Evolutionary conservation across 1,140 invertebrate species (phyloP).

Genomic region (Bactericera cockerelli): DNA sequence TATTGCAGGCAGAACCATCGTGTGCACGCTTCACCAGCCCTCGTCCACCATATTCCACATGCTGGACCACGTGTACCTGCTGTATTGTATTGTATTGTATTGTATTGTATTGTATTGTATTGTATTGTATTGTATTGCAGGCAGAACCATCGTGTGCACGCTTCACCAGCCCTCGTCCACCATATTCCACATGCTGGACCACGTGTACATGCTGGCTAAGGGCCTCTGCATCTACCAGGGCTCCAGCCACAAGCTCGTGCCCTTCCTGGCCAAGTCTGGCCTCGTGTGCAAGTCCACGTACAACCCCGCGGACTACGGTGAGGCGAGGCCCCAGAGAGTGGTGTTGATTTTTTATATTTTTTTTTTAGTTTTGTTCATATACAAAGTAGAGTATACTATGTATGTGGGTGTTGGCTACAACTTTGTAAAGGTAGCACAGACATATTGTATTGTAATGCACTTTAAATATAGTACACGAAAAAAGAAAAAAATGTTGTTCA

Average conservation of each 20-base stretch:
- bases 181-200: slow-evolving; percentile 45
- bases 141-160: slow-evolving; percentile 46
- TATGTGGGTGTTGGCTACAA: too few relatives aligned
- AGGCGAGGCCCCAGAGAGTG: too few relatives aligned
- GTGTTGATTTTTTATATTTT: too few relatives aligned
- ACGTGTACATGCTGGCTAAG: slow-evolving; percentile 39
- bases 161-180: slow-evolving; percentile 52
- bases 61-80: slow-evolving; percentile 44
- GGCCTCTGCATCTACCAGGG: slow-evolving; percentile 43
- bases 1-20: slow-evolving; percentile 39
- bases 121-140: not conserved
- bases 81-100: too few relatives aligned
- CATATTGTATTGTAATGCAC: too few relatives aligned
- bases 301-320: slow-evolving; percentile 27
- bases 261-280: slow-evolving; percentile 29
- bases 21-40: slow-evolving; percentile 54
- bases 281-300: slow-evolving; percentile 33
- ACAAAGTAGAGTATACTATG: too few relatives aligned
- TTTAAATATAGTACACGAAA: too few relatives aligned
- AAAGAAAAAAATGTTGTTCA: too few relatives aligned
- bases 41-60: slow-evolving; percentile 43
- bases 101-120: too few relatives aligned
- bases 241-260: slow-evolving; percentile 32
- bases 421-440: too few relatives aligned
- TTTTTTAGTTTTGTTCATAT: too few relatives aligned